A percentile compares a stretch with the other conserved stretches of the same genome.
phyloP scores from a whole-genome alignment of 2,797 vertebrate genomes.

The Alectoris magna region DNA sequence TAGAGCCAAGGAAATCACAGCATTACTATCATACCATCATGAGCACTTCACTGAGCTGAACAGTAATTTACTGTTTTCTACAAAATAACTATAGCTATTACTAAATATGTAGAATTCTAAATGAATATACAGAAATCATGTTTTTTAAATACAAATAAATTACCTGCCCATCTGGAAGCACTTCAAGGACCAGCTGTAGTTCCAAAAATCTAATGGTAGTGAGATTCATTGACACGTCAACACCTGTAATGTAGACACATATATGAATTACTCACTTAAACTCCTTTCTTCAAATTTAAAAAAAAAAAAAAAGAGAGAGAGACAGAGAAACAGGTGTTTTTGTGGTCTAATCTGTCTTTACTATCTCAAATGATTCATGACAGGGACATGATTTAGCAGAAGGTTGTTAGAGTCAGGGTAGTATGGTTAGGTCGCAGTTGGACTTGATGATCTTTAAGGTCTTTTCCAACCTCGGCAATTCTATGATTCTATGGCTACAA shows the following conservation, averaged over 20 bases:
- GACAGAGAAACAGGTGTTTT: background rate
- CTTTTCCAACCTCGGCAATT: too few species aligned
- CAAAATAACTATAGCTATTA: background rate
- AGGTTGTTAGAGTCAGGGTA: too few species aligned
- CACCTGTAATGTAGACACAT: background rate
- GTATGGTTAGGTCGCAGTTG: too few species aligned
- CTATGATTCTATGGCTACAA: background rate
- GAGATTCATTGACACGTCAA: background rate
- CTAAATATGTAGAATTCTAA: background rate
- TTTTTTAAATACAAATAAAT: background rate
- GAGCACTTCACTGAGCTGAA: background rate
- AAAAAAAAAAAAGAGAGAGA: background rate
- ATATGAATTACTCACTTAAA: background rate
- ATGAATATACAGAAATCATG: background rate
- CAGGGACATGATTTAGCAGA: too few species aligned
- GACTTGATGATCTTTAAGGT: too few species aligned
- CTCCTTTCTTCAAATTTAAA: background rate
- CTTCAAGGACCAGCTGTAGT: background rate
- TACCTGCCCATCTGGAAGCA: background rate
- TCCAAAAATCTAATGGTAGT: background rate
- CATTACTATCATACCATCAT: background rate
- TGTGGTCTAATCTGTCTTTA: background rate
- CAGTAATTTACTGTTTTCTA: conserved; percentile 2
- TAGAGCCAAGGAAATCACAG: background rate
- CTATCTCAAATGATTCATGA: background rate